A percentile compares a stretch with the other conserved stretches of the same genome.
Conservation (phyloP, 1,140 invertebrate species). For the Tribolium castaneum region DNA sequence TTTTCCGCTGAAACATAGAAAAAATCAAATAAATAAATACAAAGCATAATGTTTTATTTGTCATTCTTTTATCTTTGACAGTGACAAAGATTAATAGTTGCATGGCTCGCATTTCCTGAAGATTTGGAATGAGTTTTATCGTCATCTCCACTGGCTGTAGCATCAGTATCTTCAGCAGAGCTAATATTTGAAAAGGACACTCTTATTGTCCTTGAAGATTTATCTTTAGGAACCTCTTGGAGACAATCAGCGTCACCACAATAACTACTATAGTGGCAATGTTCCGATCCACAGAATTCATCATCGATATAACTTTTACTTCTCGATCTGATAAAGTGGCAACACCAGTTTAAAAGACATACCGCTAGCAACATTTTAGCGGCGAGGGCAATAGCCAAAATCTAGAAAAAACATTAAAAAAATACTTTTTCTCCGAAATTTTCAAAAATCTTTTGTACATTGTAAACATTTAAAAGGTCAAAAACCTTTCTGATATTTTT, state of each 20-base stretch:
- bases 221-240: background rate
- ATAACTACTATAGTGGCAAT: background rate
- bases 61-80: background rate
- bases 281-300: background rate
- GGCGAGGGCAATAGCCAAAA: slow-evolving; percentile 11
- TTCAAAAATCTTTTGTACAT: too few relatives aligned
- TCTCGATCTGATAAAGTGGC: background rate
- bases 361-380: slow-evolving; percentile 26
- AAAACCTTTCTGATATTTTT: too few relatives aligned
- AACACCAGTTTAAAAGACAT: slow-evolving; percentile 35
- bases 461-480: too few relatives aligned
- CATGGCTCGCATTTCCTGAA: background rate
- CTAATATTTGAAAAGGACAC: slow-evolving; percentile 13
- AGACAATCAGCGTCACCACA: background rate
- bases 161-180: background rate
- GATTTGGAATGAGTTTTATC: background rate
- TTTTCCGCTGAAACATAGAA: too few relatives aligned
- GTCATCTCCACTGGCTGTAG: background rate
- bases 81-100: background rate
- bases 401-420: slow-evolving; percentile 12
- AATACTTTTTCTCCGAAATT: too few relatives aligned
- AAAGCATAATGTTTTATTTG: background rate
- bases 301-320: background rate
- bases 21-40: too few relatives aligned
- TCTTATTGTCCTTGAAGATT: background rate